Conservation (phyloP, 2,797 vertebrate species). For the Gambelia wislizenii region DNA sequence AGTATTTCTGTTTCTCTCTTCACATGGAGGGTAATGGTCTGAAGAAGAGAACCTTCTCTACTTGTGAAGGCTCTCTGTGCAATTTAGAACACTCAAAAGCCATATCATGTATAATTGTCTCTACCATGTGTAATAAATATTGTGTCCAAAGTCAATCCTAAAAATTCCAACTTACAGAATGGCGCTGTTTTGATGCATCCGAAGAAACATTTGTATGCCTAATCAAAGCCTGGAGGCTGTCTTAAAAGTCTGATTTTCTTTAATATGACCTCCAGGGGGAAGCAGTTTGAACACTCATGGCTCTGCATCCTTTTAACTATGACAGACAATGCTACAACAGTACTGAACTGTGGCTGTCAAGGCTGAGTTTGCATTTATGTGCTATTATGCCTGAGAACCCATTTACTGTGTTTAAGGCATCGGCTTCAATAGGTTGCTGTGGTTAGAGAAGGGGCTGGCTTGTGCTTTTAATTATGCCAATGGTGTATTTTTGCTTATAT, state of each 20-base stretch:
- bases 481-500: constrained; percentile 57
- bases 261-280: constrained; percentile 44
- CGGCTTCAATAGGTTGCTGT: constrained; percentile 37
- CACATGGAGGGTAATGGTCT: not conserved
- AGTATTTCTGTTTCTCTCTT: not conserved
- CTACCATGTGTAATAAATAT: rapidly evolving
- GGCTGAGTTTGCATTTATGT: not conserved
- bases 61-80: not conserved
- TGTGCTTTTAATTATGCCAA: constrained; percentile 56
- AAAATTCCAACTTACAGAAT: not conserved
- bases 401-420: constrained; percentile 59
- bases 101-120: not conserved
- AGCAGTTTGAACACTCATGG: not conserved
- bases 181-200: constrained; percentile 23
- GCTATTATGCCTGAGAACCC: constrained; percentile 28
- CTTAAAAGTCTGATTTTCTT: constrained; percentile 41
- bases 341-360: constrained; percentile 32
- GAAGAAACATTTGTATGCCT: constrained; percentile 36
- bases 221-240: constrained; percentile 48
- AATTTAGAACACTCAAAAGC: not conserved
- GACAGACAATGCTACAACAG: not conserved
- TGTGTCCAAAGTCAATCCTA: rapidly evolving
- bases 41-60: not conserved
- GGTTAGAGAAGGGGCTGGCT: constrained; percentile 44
- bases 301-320: constrained; percentile 7